Evolutionary conservation across 2,888 invertebrate species (phyloP), one percentile per base, ranked within the genome.

Genomic region (Drosophila koepferae): DNA sequence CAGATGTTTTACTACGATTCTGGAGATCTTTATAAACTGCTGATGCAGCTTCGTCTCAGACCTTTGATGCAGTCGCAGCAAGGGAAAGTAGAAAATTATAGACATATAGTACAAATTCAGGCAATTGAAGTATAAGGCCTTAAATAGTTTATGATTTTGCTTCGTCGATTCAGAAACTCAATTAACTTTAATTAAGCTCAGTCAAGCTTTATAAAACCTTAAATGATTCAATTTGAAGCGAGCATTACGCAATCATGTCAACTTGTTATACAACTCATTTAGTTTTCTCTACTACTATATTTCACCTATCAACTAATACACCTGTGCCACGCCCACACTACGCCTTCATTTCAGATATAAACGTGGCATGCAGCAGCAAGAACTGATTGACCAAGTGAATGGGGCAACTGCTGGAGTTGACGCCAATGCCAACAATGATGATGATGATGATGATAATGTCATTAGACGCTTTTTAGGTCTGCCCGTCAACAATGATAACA

Each of bases 391-490:
- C 41, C 70, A 31, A 44, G 61, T 55, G 56, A 63, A 56, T 56
- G 70, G 18, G 28, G 55, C 16, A 23, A 31, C 28, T 43, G 67
- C 53, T 34, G 36, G 12, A 9, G 69, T 7, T 20, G 62, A 5
- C 20, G 62, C 20, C 41, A 67, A 38, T 49, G 12, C 1, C 16
- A 38, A 1, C 20, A 41, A 2, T 10, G 72, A 9, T 48, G 70
- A 36, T 46, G 28, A n/a, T 67, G 63, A 18, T 60, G 56, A 69
- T 65, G 67, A 46, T 55, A 72, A 64, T 66, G 76, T 72, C 69
- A 66, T 72, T 74, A 77, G 78, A 63, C 87, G 70, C 74, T 89
- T 87, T 77, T 74, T 71, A 66, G 59, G 86, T 70, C 71, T 65
- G 74, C 80, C 65, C 71, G 73, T 73, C 54, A 70, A 72, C 63